A percentile compares a stretch with the other conserved stretches of the same genome.
phyloP scores from a whole-genome alignment of 2,113 vertebrate species.

The Gorilla gorilla region DNA sequence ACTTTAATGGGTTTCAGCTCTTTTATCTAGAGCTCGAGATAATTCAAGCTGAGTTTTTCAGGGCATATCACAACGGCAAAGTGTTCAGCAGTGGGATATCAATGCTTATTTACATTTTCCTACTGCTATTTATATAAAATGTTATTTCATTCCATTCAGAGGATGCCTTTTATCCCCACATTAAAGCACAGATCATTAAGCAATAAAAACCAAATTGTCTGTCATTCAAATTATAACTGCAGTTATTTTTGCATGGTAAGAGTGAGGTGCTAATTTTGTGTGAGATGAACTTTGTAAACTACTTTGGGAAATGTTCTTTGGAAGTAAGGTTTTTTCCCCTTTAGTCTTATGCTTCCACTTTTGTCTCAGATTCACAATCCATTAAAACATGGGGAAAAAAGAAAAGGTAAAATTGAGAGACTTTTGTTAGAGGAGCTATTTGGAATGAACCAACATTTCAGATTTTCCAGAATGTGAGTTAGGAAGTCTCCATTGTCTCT shows the following conservation, averaged over 20 bases:
- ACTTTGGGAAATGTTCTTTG: constrained; percentile 59
- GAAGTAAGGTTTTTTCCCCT: neutral
- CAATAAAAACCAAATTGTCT: constrained; percentile 76
- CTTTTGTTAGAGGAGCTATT: constrained; percentile 43
- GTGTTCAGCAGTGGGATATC: constrained; percentile 28
- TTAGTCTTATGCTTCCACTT: constrained; percentile 49
- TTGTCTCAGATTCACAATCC: constrained; percentile 38
- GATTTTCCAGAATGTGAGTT: constrained; percentile 40
- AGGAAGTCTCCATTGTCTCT: neutral
- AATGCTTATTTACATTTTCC: constrained; percentile 52
- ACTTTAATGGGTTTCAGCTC: constrained; percentile 46
- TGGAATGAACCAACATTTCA: constrained; percentile 36
- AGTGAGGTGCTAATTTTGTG: constrained; percentile 75
- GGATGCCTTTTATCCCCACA: constrained; percentile 70
- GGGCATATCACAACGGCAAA: constrained; percentile 9
- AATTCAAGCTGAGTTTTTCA: constrained; percentile 54
- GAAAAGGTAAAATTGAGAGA: constrained; percentile 26
- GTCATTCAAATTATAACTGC: constrained; percentile 65
- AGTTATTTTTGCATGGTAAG: constrained; percentile 64
- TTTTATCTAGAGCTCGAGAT: constrained; percentile 55
- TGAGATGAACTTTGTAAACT: constrained; percentile 63
- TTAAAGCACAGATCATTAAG: constrained; percentile 79
- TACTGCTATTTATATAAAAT: constrained; percentile 55
- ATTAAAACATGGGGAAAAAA: neutral
- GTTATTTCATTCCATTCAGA: constrained; percentile 63